Conservation (phyloP, 2,888 invertebrate genomes). For the Caradrina clavipalpis region DNA sequence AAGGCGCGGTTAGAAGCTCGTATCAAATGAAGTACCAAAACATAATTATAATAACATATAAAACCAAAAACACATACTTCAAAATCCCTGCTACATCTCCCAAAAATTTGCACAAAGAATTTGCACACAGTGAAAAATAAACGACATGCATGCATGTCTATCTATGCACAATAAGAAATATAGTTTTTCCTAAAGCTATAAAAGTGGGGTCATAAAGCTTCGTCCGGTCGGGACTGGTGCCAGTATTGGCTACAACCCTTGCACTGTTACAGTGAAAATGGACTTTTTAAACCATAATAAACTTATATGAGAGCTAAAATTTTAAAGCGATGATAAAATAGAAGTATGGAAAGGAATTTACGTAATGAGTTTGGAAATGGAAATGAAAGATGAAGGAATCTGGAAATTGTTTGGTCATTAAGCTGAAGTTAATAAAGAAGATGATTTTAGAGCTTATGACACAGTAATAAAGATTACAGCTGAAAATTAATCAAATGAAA, state of each 20-base stretch:
- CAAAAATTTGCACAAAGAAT: conserved; percentile 15
- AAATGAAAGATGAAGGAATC: conserved; percentile 20
- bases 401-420: conserved; percentile 5
- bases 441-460: not conserved
- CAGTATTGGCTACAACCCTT: conserved; percentile 76
- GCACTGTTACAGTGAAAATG: conserved; percentile 56
- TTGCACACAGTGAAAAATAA: conserved; percentile 21
- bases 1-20: no score
- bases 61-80: not conserved
- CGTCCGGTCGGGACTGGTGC: conserved; percentile 87
- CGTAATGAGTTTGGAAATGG: conserved; percentile 33
- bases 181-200: conserved; percentile 88
- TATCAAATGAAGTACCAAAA: not conserved
- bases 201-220: conserved; percentile 84
- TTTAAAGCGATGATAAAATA: conserved; percentile 37
- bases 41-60: not conserved
- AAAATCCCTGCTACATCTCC: not conserved
- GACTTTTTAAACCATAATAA: conserved; percentile 59
- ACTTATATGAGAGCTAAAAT: conserved; percentile 57
- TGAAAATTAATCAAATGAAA: not conserved
- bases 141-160: conserved; percentile 55
- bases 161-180: conserved; percentile 76
- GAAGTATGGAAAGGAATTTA: conserved; percentile 26
- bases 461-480: not conserved
- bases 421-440: conserved; percentile 1